These are phyloP conservation scores for Zosterops hypoxanthus DNA, from an alignment of 2,113 vertebrate species.

Conservation along the genomic window DNA sequence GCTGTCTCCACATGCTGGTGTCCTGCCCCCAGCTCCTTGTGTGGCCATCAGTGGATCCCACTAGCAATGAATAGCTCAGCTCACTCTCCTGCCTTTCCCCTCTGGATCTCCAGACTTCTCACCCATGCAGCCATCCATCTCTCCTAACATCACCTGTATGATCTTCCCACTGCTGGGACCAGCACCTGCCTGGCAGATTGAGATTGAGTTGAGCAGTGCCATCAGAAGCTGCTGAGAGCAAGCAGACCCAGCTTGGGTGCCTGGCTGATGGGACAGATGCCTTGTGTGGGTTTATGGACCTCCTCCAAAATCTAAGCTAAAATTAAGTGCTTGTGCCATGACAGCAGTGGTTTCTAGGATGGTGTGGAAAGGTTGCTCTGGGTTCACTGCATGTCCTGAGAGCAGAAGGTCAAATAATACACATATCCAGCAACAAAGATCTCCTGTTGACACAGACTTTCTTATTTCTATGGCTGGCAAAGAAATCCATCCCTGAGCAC, in stretches of 20 bases:
- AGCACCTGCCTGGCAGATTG: neutral
- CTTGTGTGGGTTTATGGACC: neutral
- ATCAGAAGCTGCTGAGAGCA: neutral
- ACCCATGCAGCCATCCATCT: neutral
- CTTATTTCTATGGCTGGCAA: neutral
- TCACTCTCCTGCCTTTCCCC: neutral
- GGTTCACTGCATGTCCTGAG: neutral
- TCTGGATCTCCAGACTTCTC: neutral
- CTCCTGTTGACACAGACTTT: neutral
- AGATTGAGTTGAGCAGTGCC: neutral
- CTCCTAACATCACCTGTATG: neutral
- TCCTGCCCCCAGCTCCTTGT: neutral
- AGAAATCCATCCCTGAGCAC: neutral
- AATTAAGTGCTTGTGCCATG: neutral
- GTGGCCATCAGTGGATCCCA: neutral
- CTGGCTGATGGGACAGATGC: neutral
- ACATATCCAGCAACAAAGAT: neutral
- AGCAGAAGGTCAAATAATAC: neutral
- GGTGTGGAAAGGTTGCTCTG: neutral
- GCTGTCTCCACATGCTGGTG: accelerated
- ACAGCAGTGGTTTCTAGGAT: neutral
- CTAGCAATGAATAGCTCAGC: neutral
- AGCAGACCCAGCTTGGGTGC: neutral
- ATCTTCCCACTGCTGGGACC: neutral
- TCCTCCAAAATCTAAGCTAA: neutral